Conservation (phyloP, 2,113 vertebrate genomes). For the Scomber japonicus region DNA sequence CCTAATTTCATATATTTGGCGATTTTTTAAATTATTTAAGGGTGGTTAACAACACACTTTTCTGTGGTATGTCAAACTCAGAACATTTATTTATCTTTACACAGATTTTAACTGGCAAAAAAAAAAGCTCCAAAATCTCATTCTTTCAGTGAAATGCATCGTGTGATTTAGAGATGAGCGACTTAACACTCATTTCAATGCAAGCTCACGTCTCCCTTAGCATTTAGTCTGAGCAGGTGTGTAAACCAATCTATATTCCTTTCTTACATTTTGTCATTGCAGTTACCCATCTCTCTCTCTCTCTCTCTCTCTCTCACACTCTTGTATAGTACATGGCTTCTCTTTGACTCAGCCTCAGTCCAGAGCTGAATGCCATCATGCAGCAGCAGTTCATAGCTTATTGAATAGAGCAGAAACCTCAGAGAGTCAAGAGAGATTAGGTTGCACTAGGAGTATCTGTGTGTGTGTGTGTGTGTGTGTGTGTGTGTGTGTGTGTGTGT, state of each 20-base stretch:
- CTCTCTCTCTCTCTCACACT: not conserved
- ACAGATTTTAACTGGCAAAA: too few species aligned
- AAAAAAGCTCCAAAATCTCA: too few species aligned
- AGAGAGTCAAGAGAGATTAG: constrained; percentile 44
- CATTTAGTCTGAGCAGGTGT: too few species aligned
- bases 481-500: not conserved
- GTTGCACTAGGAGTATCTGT: constrained; percentile 17
- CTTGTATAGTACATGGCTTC: not conserved
- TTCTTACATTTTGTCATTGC: not conserved
- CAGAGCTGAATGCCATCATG: constrained; percentile 26
- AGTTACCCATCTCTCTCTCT: not conserved
- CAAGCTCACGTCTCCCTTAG: too few species aligned
- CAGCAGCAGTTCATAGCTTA: constrained; percentile 39
- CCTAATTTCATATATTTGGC: too few species aligned
- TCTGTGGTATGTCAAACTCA: too few species aligned
- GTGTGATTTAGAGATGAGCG: too few species aligned
- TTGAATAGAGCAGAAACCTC: constrained; percentile 58
- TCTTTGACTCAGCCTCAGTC: constrained; percentile 1
- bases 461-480: constrained; percentile 14
- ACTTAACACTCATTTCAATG: too few species aligned
- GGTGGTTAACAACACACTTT: too few species aligned
- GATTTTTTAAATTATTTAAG: too few species aligned
- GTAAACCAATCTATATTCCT: not conserved
- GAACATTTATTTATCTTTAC: too few species aligned
- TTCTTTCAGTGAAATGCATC: too few species aligned